A percentile compares a stretch with the other conserved stretches of the same genome.
phyloP scores from a whole-genome alignment of 2,888 invertebrate genomes.

The Myopa testacea region DNA sequence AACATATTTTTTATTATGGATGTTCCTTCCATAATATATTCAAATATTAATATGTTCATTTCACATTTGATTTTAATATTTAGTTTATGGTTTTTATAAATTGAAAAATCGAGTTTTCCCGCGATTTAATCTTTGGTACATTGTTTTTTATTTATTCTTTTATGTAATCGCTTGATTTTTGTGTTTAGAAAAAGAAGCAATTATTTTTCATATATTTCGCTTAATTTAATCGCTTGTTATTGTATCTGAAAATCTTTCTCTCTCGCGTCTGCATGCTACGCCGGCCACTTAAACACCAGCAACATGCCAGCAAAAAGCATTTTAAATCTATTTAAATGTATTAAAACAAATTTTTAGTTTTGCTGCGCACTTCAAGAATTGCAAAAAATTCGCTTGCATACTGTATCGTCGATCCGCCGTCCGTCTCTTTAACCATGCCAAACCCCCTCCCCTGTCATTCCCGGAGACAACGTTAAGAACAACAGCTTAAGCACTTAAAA shows the following conservation, averaged over 20 bases:
- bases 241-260: background rate
- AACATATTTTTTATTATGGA: too few relatives aligned
- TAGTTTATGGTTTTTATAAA: too few relatives aligned
- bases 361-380: background rate
- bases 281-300: background rate
- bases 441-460: background rate
- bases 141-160: too few relatives aligned
- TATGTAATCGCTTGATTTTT: too few relatives aligned
- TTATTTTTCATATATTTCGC: background rate
- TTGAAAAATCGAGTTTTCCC: too few relatives aligned
- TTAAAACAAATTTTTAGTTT: background rate
- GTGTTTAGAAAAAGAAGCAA: background rate
- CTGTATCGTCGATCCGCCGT: background rate
- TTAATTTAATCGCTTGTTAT: background rate
- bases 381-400: background rate
- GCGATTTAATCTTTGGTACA: too few relatives aligned
- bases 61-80: too few relatives aligned
- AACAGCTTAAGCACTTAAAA: too few relatives aligned
- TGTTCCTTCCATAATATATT: too few relatives aligned
- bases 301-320: background rate
- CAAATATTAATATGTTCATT: too few relatives aligned
- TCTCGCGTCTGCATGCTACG: background rate
- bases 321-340: background rate
- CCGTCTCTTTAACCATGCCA: background rate
- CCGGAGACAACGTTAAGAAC: background rate